Evolutionary conservation across 2,113 vertebrate species (phyloP).

Genomic region (Phrynosoma platyrhinos): DNA sequence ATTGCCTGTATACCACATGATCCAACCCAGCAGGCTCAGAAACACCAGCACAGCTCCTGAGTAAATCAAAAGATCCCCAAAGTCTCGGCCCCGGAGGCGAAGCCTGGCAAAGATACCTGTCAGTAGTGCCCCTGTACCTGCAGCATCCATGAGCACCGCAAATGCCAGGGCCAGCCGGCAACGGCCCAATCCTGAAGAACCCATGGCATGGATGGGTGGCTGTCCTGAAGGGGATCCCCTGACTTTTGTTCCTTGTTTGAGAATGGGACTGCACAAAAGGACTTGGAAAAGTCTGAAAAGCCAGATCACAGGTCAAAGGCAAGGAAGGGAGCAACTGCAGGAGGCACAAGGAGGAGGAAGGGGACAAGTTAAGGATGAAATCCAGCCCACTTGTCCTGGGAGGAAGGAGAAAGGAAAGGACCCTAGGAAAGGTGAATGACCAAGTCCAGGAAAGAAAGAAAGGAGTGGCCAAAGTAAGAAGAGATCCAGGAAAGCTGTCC

Average conservation of each 20-base stretch:
- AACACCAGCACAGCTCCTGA: constrained; percentile 85
- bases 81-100: constrained; percentile 83
- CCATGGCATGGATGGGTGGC: background rate
- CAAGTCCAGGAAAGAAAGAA: background rate
- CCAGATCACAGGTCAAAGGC: background rate
- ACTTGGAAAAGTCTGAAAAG: background rate
- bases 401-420: background rate
- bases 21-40: constrained; percentile 87
- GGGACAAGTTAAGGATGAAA: background rate
- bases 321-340: background rate
- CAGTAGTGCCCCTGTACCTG: constrained; percentile 81
- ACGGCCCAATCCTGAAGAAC: constrained; percentile 80
- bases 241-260: background rate
- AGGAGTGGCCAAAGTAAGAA: constrained; percentile 16
- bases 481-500: constrained; percentile 15
- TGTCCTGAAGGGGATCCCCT: background rate
- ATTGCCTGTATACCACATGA: constrained; percentile 94
- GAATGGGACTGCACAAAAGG: background rate
- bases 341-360: background rate
- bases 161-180: constrained; percentile 85
- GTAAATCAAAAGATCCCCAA: constrained; percentile 90
- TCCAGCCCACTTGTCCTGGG: too few species aligned
- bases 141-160: constrained; percentile 84
- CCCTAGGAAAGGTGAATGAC: background rate
- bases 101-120: constrained; percentile 86